Evolutionary conservation across 2,888 invertebrate genomes (phyloP).

Genomic region (Folsomia manolachei): DNA sequence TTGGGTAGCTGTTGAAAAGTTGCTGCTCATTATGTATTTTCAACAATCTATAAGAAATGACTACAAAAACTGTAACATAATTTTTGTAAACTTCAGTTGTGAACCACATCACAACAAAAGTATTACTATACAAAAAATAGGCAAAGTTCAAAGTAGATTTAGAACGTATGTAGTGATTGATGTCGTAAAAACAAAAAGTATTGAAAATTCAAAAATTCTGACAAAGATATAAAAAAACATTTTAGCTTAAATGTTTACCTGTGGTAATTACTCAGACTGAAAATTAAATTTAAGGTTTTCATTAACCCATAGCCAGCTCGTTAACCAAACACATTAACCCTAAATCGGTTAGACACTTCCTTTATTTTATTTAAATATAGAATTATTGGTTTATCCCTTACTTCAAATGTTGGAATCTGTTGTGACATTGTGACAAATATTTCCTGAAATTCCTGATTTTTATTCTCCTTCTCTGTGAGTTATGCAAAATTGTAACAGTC

Average conservation of each 20-base stretch:
- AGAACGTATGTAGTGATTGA: too few relatives aligned
- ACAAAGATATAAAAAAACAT: background rate
- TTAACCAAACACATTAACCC: too few relatives aligned
- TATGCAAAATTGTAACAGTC: too few relatives aligned
- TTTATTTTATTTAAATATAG: too few relatives aligned
- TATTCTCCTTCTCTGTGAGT: background rate
- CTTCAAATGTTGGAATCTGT: conserved; percentile 15
- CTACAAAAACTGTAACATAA: too few relatives aligned
- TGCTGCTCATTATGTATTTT: background rate
- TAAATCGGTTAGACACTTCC: too few relatives aligned
- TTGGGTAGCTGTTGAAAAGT: background rate
- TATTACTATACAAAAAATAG: background rate
- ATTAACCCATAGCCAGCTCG: too few relatives aligned
- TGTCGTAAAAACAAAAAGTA: background rate
- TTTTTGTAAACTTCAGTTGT: too few relatives aligned
- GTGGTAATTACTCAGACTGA: conserved; percentile 21
- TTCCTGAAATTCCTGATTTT: background rate
- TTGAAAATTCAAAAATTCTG: background rate
- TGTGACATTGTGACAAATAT: conserved; percentile 17
- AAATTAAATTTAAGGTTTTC: background rate
- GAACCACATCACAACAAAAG: background rate
- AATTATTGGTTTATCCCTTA: too few relatives aligned
- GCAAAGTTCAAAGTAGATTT: background rate
- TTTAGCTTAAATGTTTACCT: conserved; percentile 20
- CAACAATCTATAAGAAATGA: too few relatives aligned